Conservation (phyloP, 2,113 vertebrate genomes). For the Bambusicola thoracicus region DNA sequence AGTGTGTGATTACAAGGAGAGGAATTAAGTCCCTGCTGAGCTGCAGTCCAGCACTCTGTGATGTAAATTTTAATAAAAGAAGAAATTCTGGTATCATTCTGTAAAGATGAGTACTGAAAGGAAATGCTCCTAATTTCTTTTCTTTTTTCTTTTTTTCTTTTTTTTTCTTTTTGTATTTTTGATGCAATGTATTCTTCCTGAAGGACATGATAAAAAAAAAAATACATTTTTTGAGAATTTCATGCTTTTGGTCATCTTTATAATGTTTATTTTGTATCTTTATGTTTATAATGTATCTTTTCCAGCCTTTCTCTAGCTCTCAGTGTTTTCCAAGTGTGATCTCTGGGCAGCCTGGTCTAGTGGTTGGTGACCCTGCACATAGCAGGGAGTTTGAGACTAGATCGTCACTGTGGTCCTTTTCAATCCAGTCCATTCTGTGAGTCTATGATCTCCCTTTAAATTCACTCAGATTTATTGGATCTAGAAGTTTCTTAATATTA, state of each 20-base stretch:
- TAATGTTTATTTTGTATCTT: background rate
- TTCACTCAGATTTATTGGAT: accelerated
- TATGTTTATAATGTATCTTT: too few relatives aligned
- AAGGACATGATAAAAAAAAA: background rate
- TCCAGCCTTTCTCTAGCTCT: background rate
- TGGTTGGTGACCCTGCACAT: too few relatives aligned
- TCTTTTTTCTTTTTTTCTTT: too few relatives aligned
- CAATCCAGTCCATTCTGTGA: too few relatives aligned
- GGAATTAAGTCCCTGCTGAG: background rate
- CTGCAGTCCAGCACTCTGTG: background rate
- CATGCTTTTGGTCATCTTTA: background rate
- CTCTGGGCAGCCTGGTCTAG: too few relatives aligned
- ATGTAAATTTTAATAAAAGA: conserved; percentile 4
- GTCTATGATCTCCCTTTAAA: background rate
- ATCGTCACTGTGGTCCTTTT: too few relatives aligned
- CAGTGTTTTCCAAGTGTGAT: background rate
- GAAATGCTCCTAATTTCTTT: background rate
- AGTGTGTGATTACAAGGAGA: background rate
- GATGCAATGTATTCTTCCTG: background rate
- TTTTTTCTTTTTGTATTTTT: background rate
- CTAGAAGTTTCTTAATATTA: background rate
- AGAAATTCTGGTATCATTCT: background rate
- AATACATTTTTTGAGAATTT: background rate
- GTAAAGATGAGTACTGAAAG: background rate
- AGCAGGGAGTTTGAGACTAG: too few relatives aligned